Percentiles rank a stretch among this genome's conserved stretches.
Conservation (phyloP, 2,113 vertebrate genomes). For the Dipodomys spectabilis region DNA sequence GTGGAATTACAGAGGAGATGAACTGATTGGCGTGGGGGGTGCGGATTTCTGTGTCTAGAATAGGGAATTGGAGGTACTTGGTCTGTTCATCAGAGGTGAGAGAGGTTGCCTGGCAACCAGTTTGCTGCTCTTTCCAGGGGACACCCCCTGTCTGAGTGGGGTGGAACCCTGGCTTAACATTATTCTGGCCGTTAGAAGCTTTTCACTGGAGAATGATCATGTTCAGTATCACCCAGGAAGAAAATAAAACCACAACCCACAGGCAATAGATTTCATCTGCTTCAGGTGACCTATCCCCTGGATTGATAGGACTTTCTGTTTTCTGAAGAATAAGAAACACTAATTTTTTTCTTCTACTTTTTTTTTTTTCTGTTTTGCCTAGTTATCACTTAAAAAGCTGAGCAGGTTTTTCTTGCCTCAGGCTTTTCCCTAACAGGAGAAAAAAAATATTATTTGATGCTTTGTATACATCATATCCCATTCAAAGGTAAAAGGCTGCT, state of each 20-base stretch:
- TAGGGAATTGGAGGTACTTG: not conserved
- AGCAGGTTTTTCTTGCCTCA: conserved; percentile 50
- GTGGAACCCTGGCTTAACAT: not conserved
- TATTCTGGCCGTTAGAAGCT: not conserved
- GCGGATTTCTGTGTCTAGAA: not conserved
- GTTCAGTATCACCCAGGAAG: not conserved
- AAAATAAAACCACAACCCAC: not conserved
- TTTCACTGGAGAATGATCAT: conserved; percentile 14
- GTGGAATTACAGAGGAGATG: not conserved
- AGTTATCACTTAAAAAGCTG: conserved; percentile 65
- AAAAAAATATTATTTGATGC: conserved; percentile 73
- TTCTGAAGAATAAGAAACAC: conserved; percentile 56
- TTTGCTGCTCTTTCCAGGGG: not conserved
- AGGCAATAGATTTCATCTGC: too few species aligned
- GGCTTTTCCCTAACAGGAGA: conserved; percentile 68
- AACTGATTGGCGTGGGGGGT: not conserved
- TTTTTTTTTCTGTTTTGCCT: not conserved
- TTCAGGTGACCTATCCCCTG: too few species aligned
- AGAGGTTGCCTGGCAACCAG: too few species aligned
- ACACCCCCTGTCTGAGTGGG: not conserved
- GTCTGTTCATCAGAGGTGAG: too few species aligned
- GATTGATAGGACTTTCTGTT: conserved; percentile 31
- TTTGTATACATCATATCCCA: conserved; percentile 67
- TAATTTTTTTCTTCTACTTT: conserved; percentile 8
- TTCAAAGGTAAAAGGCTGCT: conserved; percentile 75